Base-by-base conservation (phyloP, 1,140 invertebrate species). In the Andricus grossulariae region DNA sequence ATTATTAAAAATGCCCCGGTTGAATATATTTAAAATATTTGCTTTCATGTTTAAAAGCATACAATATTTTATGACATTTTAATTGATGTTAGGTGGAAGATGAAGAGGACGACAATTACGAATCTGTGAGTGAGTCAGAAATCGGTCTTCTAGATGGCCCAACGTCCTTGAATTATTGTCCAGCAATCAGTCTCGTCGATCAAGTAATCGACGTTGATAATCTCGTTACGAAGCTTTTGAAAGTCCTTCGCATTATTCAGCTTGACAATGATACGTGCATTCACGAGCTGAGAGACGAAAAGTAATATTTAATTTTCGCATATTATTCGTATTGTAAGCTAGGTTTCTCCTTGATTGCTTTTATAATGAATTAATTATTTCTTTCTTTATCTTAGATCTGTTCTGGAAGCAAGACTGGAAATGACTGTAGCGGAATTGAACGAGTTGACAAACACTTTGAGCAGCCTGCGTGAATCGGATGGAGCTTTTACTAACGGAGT, bases 201-300 rank as follows among this genome's bases (percentile, higher is more conserved):
- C 94, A 95, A 92, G 94, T 95, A 7, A 95, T 95, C 75, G 94
- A 95, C 16, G 94, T 95, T 39, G 95, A 96, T 89, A 95, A 94
- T 89, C 90, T 95, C 16, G 93, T 96, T 8, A 95, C 95, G 1
- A 95, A 94, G 83, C 88, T 96, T 82, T 91, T 96, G 74, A 95
- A 95, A 83, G 95, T 96, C 66, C 90, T 96, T 80, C 91, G 94
- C 57, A 94, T 95, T 21, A 95, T 95, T 79, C 94, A 95, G 85
- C 86, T 94, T 73, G 94, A 95, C 78, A 94, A 94, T 81, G 94
- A 95, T 79, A 93, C 92, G 19, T 94, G 80, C 54, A 94, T 94
- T 84, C 93, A 93, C 78, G 94, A 94, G 80, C 84, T 94, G 39
- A 93, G 91, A 82, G 92, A 93, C 77, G 92, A 93, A 74, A 91